Evolutionary conservation across 2,888 invertebrate species (phyloP), one percentile per base, ranked within the genome.

Genomic region (Hemistola chrysoprasaria): DNA sequence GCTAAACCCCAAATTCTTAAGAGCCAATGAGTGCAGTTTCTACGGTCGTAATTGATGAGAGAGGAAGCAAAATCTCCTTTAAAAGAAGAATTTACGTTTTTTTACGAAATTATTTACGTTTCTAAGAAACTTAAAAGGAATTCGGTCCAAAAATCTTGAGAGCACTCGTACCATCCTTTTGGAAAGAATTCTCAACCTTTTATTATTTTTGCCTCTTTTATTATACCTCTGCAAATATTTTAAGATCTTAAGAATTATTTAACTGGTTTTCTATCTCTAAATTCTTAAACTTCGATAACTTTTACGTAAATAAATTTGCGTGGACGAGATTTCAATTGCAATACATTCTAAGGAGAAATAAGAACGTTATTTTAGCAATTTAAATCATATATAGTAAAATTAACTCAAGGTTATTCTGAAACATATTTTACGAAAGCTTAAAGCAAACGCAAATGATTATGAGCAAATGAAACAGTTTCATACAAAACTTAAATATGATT

Each of bases 21-120:
- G 23, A 33, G 35, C 26, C 8, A 16, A 21, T 16, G 16, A 26
- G 10, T 27, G 33, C 39, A 27, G 32, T 34, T 27, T 23, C 32
- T 27, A 10, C 23, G 31, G 10, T 16, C 40, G 45, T 62, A 67
- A 65, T 63, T 64, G 55, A 67, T 59, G 51, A 57, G 37, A 50
- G 49, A 56, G 46, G 52, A 47, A 58, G 45, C 39, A 46, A 54
- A 51, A 59, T 53, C 49, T 62, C 47, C 41, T 59, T 62, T 49
- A 51, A 43, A 38, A 49, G 32, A 63, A 60, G 58, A n/a, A n/a
- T n/a, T 66, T 66, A 59, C 61, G n/a, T n/a, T n/a, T n/a, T n/a
- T n/a, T n/a, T n/a, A n/a, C n/a, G n/a, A 62, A 68, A 69, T 65
- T 70, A 46, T 46, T 55, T 62, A 62, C 56, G 55, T 45, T 48